phyloP scores from a whole-genome alignment of 2,797 vertebrate species.

The Eutrigla gurnardus region DNA sequence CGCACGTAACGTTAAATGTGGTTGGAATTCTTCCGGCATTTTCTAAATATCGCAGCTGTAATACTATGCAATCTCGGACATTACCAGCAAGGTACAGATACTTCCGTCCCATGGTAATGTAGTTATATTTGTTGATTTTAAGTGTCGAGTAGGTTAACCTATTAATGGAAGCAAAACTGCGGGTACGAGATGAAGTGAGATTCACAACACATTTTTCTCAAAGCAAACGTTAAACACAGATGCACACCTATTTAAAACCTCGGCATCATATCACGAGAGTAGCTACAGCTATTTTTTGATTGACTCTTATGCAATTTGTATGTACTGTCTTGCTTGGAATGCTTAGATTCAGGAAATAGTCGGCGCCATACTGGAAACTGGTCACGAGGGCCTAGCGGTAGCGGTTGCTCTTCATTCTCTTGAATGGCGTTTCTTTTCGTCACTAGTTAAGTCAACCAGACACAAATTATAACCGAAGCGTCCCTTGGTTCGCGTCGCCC shows the following conservation, averaged over 20 bases:
- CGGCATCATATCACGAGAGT: not conserved
- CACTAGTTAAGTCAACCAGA: not conserved
- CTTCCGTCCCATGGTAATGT: no score
- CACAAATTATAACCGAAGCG: not conserved
- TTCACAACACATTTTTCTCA: not conserved
- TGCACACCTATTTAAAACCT: not conserved
- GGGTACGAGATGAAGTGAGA: not conserved
- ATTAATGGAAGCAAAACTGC: not conserved
- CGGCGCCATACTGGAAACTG: constrained; percentile 55
- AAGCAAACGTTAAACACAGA: not conserved
- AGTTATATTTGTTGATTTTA: no score
- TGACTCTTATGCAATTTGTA: not conserved
- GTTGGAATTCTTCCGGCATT: not conserved
- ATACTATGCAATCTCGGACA: not conserved
- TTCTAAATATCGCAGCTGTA: not conserved
- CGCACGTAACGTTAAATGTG: not conserved
- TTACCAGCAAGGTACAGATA: not conserved
- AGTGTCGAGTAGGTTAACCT: not conserved
- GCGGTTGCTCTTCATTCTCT: constrained; percentile 2
- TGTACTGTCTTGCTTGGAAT: not conserved
- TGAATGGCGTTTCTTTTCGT: not conserved
- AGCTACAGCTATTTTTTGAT: not conserved
- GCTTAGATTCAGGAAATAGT: constrained; percentile 69
- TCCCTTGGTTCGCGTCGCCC: fast-evolving
- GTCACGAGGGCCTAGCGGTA: constrained; percentile 62